Conservation (phyloP, 2,888 invertebrate species). For the Gymnoscelis rufifasciata region DNA sequence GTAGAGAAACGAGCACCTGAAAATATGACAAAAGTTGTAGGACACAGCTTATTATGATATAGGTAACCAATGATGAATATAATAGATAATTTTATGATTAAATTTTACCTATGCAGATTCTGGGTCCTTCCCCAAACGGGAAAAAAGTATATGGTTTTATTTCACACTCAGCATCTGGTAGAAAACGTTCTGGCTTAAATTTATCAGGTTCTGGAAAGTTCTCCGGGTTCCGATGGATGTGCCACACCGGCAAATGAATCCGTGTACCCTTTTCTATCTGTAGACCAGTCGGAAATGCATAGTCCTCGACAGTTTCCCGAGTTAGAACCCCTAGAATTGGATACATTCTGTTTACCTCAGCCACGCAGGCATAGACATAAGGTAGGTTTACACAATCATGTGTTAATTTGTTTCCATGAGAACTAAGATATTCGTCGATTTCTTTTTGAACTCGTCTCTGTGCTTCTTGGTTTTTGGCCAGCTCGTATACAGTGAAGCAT, state of each 20-base stretch:
- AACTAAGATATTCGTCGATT: slow-evolving; percentile 40
- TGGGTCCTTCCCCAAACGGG: slow-evolving; percentile 53
- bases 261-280: slow-evolving; percentile 40
- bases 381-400: slow-evolving; percentile 43
- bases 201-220: slow-evolving; percentile 44
- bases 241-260: slow-evolving; percentile 46
- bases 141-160: slow-evolving; percentile 43
- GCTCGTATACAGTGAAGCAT: slow-evolving; percentile 42
- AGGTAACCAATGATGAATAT: too few relatives aligned
- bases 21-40: too few relatives aligned
- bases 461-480: slow-evolving; percentile 40
- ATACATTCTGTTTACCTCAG: slow-evolving; percentile 43
- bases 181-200: slow-evolving; percentile 47
- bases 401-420: slow-evolving; percentile 32
- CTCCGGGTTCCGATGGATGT: slow-evolving; percentile 42
- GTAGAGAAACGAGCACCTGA: too few relatives aligned
- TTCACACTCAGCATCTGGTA: slow-evolving; percentile 34
- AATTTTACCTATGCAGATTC: slow-evolving; percentile 53
- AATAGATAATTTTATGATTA: too few relatives aligned
- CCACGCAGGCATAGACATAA: slow-evolving; percentile 41
- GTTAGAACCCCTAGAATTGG: slow-evolving; percentile 40
- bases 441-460: slow-evolving; percentile 40
- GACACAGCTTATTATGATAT: too few relatives aligned
- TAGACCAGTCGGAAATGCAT: slow-evolving; percentile 44
- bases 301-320: slow-evolving; percentile 44